These are phyloP conservation scores for Macheiramphus alcinus DNA, from an alignment of 2,113 vertebrate species.

Conservation along the genomic window DNA sequence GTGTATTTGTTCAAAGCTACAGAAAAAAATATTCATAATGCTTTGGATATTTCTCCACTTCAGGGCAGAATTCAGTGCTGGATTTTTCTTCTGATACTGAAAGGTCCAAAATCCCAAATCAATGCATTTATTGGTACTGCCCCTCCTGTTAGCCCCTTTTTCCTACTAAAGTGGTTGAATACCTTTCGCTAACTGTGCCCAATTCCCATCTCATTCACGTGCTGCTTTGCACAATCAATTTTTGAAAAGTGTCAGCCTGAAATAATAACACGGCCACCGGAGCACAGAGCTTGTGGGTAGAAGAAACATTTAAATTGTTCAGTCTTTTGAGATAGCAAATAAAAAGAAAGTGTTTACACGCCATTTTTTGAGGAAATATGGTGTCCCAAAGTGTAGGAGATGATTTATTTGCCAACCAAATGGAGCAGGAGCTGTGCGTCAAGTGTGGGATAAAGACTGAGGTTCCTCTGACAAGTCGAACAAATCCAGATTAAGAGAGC, in stretches of 20 bases:
- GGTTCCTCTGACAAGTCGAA: background rate
- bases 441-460: background rate
- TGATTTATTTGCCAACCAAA: too few relatives aligned
- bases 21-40: background rate
- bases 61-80: background rate
- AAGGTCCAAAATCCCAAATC: background rate
- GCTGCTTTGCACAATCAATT: background rate
- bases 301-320: too few relatives aligned
- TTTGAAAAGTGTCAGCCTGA: background rate
- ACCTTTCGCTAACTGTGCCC: background rate
- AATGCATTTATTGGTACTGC: too few relatives aligned
- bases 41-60: background rate
- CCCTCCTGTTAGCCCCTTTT: background rate
- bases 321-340: background rate
- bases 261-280: fast-evolving
- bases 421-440: background rate
- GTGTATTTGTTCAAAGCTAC: background rate
- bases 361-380: background rate
- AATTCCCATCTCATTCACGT: background rate
- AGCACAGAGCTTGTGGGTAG: background rate
- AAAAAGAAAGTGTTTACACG: background rate
- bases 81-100: background rate
- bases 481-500: background rate
- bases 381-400: background rate
- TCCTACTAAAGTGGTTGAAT: background rate